Percentiles rank a stretch among this genome's conserved stretches.
Conservation (phyloP, 1,140 invertebrate genomes). For the Tigriopus japonicus region DNA sequence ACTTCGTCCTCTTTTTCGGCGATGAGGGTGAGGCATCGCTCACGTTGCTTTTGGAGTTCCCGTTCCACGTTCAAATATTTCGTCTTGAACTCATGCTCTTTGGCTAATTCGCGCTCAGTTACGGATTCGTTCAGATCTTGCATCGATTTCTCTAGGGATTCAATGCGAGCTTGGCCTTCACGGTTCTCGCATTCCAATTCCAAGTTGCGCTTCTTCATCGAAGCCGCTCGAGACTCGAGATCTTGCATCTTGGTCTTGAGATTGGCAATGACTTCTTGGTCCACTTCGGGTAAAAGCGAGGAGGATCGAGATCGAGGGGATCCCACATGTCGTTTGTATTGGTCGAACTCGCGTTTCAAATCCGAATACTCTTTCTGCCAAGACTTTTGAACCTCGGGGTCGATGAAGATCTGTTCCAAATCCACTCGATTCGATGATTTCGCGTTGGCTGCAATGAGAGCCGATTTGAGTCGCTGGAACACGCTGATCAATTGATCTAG, state of each 20-base stretch:
- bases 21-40: background rate
- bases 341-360: too few species aligned
- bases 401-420: too few species aligned
- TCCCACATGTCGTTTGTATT: too few species aligned
- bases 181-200: too few species aligned
- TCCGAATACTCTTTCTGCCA: too few species aligned
- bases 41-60: background rate
- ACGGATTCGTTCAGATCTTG: background rate
- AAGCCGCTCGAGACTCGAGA: background rate
- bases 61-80: background rate
- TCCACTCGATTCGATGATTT: too few species aligned
- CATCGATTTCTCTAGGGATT: background rate
- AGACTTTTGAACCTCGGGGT: too few species aligned
- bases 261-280: background rate
- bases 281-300: background rate
- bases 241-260: background rate
- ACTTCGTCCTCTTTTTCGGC: constrained; percentile 6
- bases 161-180: constrained; percentile 1
- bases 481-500: background rate
- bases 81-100: background rate
- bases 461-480: too few species aligned
- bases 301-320: too few species aligned
- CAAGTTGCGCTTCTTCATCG: too few species aligned
- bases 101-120: too few species aligned
- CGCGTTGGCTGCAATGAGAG: too few species aligned